Base-by-base conservation (phyloP, 2,797 vertebrate species). In the Protonibea diacanthus region DNA sequence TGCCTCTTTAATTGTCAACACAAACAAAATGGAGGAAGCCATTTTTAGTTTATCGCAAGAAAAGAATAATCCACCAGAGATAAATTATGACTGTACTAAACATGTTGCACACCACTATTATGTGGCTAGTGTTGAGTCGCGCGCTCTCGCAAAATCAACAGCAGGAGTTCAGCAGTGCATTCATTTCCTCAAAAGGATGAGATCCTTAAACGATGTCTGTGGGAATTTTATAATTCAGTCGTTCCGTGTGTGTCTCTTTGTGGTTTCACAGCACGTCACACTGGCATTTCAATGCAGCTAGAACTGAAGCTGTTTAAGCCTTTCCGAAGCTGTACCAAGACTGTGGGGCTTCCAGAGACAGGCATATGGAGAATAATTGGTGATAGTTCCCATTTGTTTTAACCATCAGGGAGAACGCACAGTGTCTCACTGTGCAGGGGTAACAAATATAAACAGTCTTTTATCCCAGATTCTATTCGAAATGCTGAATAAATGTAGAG, bases 341-440 rank as follows among this genome's bases (percentile, higher is more conserved):
- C 40, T 68, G 44, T 48, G 63, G 40, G 17, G 33, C 49, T 78
- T 71, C 56, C 49, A 58, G 10, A 80, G 67, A 71, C 52, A 65
- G 66, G 52, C 58, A 67, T 18, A 47, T 71, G 49, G 64, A 76
- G 58, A 64, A 68, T 81, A 73, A 86, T 62, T 70, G 55, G 55
- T 47, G 57, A 77, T 78, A 21, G 71, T 67, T 85, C 52, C 45
- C 13, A 29, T 70, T 78, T 79, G 38, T 7, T 62, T 74, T 72
- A 55, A 56, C 33, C 53, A 51, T 70, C 53, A 51, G 14, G 53
- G 33, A 71, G n/a, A 57, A 48, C 14, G 15, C 55, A 42, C 25
- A 60, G 68, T 20, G 14, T 74, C 74, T 21, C 42, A 33, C 63
- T 76, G 68, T 74, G 74, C 40, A 66, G 73, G 53, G 64, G 15